Evolutionary conservation across 2,797 vertebrate genomes (phyloP), one percentile per base, ranked within the genome.

Genomic region (Xerus rutilus): DNA sequence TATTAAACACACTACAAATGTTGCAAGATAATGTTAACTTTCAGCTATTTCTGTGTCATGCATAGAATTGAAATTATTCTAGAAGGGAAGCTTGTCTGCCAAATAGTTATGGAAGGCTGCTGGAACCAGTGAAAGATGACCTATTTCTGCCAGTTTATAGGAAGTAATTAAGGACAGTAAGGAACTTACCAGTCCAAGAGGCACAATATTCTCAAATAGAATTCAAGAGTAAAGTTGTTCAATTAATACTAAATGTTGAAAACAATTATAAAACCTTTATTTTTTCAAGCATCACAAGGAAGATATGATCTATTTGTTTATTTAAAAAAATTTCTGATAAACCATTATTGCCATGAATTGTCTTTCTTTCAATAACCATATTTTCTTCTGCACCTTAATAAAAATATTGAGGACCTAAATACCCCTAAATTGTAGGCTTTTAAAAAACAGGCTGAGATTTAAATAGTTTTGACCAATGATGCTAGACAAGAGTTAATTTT

Each of bases 261-360:
- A 85, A 86, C 79, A 57, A 13, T 32, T 83, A 54, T 67, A 70
- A 89, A 86, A 28, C 3, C 3, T 86, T 74, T n/a, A 67, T 64
- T 79, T 91, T 88, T 91, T 95, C 13, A 86, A 8, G 0, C 28
- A 69, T 93, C 39, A 78, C 15, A 52, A n/a, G 86, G 23, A 89
- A 14, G 81, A 20, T 25, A 86, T 82, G 59, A 62, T 59, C 14
- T 67, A 62, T 59, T 18, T 65, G 30, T 39, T 95, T 90, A 12
- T 72, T 83, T 83, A 86, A 47, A 7, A 54, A 54, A 84, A 54
- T 39, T 28, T 73, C 21, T 83, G 3, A 18, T 10, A 82, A 69
- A 5, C 52, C 59, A 47, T 39, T 47, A 86, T 89, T 69, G 20
- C n/a, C 78, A 32, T 47, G 17, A 89, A 72, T 82, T 82, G 0